Base-by-base conservation (phyloP, 2,888 invertebrate species). In the Metellina segmentata region DNA sequence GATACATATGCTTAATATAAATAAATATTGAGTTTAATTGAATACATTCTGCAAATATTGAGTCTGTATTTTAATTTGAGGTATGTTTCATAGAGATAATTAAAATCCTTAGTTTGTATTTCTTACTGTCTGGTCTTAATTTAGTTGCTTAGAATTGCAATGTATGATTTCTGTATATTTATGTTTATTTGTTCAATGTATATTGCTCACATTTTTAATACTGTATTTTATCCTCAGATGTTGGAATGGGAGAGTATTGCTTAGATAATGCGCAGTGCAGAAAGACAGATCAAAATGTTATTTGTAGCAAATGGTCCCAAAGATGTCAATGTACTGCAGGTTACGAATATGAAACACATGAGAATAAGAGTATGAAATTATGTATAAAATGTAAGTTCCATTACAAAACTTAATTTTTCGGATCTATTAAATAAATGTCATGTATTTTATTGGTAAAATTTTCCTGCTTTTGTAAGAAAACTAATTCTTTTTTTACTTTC, bases 261-360 rank as follows among this genome's bases (percentile, higher is more conserved):
- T 48, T 81, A 88, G 88, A 83, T 16, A 72, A 87, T 83, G 91
- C 81, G 16, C 91, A 91, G 69, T 91, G 91, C 70, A 82, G 91
- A 74, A 78, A 91, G 20, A 16, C 69, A 74, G 91, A 88, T 77
- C 87, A 53, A 69, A 91, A 91, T 79, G 61, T 91, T 69, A 91
- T 88, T 20, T 91, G 91, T 51, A 91, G 91, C 34, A 91, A 91
- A 79, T 91, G 91, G 91, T 88, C 91, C 77, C 88, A 83, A 74
- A 72, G 91, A 19, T 91, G 91, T 71, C 91, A 91, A 53, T 91
- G 91, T 72, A 88, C 83, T 74, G 87, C 83, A 61, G 88, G 87
- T n/a, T 91, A 83, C 74, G 87, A 88, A 69, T 78, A 78, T 61
- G 82, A 77, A 74, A 81, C 52, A 34, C 74, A 81, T 61, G 85